Conservation (phyloP, 92 coral and sea anemone genomes). For the Heteractis magnifica region DNA sequence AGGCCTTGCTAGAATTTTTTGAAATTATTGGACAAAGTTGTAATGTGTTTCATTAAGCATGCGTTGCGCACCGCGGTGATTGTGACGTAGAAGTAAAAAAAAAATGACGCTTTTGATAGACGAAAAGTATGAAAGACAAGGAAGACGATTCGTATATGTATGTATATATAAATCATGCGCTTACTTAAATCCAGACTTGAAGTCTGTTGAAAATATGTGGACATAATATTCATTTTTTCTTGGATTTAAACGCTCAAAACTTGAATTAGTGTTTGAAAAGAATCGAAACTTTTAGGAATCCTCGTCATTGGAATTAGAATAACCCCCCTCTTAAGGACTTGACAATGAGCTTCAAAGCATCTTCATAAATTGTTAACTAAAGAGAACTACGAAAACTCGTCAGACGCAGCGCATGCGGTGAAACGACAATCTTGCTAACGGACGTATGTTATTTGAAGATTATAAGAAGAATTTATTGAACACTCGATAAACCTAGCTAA, state of each 20-base stretch:
- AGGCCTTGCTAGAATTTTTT: slow-evolving; percentile 60
- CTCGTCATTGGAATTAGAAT: background rate
- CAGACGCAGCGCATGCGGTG: too few relatives aligned
- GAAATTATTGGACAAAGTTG: background rate
- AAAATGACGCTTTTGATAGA: background rate
- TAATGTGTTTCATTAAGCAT: background rate
- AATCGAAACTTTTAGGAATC: background rate
- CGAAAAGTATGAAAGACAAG: background rate
- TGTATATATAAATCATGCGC: background rate
- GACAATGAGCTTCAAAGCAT: too few relatives aligned
- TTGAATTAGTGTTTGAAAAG: too few relatives aligned
- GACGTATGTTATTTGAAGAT: too few relatives aligned
- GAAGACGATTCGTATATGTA: background rate
- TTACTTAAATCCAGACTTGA: background rate
- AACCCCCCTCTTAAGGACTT: too few relatives aligned
- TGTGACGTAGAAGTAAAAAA: background rate
- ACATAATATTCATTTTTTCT: background rate
- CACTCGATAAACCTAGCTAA: too few relatives aligned
- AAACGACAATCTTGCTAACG: too few relatives aligned
- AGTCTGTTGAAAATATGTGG: background rate
- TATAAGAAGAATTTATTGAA: too few relatives aligned
- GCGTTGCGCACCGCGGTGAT: background rate
- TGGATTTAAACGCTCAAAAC: too few relatives aligned
- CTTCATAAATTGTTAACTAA: too few relatives aligned
- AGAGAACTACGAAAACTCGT: too few relatives aligned